Percentiles rank a stretch among this genome's conserved stretches.
Evolutionary conservation across 2,113 vertebrate species (phyloP).

Genomic region (Diphyllodes magnificus): DNA sequence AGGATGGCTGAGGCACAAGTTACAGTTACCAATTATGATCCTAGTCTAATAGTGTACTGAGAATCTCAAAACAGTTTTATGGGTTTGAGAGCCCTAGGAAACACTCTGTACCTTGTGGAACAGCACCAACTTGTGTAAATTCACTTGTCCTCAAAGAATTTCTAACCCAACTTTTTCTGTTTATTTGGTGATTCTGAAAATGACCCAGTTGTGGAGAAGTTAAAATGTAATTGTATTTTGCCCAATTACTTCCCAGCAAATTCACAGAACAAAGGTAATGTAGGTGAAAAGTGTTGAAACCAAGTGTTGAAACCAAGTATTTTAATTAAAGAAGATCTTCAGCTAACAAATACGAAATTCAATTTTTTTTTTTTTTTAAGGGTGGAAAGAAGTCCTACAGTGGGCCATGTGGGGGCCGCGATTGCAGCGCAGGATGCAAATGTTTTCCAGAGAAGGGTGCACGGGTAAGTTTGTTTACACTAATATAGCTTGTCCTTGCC

Average conservation of each 20-base stretch:
- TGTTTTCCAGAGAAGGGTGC: slow-evolving; percentile 87
- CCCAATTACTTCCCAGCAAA: background rate
- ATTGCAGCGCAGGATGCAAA: slow-evolving; percentile 79
- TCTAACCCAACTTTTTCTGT: background rate
- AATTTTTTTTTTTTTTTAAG: slow-evolving; percentile 45
- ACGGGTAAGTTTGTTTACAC: slow-evolving; percentile 74
- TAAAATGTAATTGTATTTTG: background rate
- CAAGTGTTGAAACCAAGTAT: background rate
- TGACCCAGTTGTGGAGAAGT: background rate
- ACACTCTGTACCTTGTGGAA: background rate
- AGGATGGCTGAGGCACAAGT: background rate
- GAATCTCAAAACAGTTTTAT: background rate
- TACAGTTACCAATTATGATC: background rate
- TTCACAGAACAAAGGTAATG: background rate
- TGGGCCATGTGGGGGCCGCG: slow-evolving; percentile 77
- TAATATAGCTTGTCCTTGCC: background rate
- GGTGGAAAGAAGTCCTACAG: slow-evolving; percentile 73
- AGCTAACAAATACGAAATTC: background rate
- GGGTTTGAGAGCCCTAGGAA: background rate
- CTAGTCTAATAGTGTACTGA: background rate
- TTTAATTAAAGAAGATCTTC: background rate
- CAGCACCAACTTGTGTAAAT: background rate
- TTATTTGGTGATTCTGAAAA: background rate
- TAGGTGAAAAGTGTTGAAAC: background rate
- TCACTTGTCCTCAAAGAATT: background rate